Evolutionary conservation across 2,113 vertebrate genomes (phyloP), one percentile per base, ranked within the genome.

Genomic region (Varanus salvator): DNA sequence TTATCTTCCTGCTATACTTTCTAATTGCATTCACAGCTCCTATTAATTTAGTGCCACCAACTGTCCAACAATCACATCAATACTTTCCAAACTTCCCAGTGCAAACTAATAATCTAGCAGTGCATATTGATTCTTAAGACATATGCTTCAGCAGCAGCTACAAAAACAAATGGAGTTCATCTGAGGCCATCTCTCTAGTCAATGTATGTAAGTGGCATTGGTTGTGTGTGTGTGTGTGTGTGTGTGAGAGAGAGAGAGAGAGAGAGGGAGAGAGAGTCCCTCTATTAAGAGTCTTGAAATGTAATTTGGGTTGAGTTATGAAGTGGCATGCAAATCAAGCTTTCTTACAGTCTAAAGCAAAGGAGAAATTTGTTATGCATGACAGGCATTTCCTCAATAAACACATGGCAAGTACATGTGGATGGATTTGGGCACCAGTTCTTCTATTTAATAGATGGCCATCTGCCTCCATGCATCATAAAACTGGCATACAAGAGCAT

Each of bases 151-250:
- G 90, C 87, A 93, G 84, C 82, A 93, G 90, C 80, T 69, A 60
- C 84, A 85, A 93, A 93, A 96, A 93, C 90, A 90, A 94, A 95
- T 93, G 71, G 68, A 11, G 38, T 87, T 95, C 77, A 85, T 83
- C 6, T 90, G 71, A 84, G 90, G 64, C 92, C 92, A 91, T 1
- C 0, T 90, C 83, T 80, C 86, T 93, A 94, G 92, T 80, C 7
- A 66, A 14, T 82, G 50, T 1, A 0, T 91, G 5, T 86, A 92
- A 93, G 9, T 89, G 81, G 72, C 89, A 81, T 15, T 23, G 91
- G 80, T 71, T 72, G 25, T 77, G 11, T 64, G n/a, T 57, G 52
- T 88, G 71, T 25, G 52, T 57, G 52, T 87, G 52, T 54, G 52
- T 88, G 71, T 23, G 38, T 44, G 38, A 44, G 38, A 44, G 38